A percentile compares a stretch with the other conserved stretches of the same genome.
phyloP scores from a whole-genome alignment of 2,888 invertebrate genomes.

The Cataglyphis altisquamis region DNA sequence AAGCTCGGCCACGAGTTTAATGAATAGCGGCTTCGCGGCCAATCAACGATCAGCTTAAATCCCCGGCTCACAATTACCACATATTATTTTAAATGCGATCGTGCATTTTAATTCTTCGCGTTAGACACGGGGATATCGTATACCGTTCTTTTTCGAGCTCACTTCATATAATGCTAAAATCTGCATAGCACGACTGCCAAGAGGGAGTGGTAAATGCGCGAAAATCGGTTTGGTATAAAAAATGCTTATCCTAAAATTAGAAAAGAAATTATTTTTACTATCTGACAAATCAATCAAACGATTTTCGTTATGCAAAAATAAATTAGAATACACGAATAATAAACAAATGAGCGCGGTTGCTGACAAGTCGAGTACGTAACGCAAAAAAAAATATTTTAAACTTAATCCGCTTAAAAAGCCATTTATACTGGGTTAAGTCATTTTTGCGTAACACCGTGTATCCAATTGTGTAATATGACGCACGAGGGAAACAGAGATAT shows the following conservation, averaged over 20 bases:
- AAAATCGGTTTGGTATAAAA: not conserved
- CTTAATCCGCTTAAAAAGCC: conserved; percentile 2
- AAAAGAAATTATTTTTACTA: not conserved
- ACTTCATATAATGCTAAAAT: not conserved
- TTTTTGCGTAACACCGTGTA: conserved; percentile 30
- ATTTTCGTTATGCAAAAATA: not conserved
- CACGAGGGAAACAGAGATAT: conserved; percentile 4
- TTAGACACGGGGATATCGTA: not conserved
- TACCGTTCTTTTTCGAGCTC: not conserved
- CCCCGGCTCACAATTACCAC: conserved; percentile 54
- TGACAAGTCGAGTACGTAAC: not conserved
- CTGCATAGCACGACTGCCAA: not conserved
- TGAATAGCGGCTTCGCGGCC: conserved; percentile 72
- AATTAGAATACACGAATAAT: not conserved
- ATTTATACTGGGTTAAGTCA: not conserved
- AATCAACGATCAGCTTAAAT: conserved; percentile 60
- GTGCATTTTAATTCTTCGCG: conserved; percentile 37
- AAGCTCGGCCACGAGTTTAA: conserved; percentile 59
- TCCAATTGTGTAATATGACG: conserved; percentile 23
- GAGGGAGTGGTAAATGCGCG: not conserved
- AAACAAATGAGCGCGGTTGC: not conserved
- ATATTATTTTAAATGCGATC: conserved; percentile 47
- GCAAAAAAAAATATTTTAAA: not conserved
- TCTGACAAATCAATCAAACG: not conserved
- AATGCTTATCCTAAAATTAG: not conserved